Evolutionary conservation across 2,797 vertebrate genomes (phyloP), one percentile per base, ranked within the genome.

Genomic region (Acrossocheilus wenchowensis): DNA sequence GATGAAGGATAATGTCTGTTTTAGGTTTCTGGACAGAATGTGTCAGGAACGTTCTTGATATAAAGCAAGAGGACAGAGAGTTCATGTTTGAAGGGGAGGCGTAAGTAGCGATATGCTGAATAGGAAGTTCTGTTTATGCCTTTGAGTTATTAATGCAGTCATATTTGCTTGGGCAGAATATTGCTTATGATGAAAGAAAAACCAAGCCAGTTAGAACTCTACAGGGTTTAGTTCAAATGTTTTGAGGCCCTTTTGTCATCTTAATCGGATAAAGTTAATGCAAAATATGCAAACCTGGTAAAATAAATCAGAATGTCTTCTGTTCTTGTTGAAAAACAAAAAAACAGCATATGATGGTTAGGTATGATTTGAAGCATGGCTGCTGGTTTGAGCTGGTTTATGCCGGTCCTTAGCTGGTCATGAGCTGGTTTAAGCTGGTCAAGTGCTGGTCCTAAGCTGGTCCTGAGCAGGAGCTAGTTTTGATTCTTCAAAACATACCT

Each of bases 11-110:
- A 52, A 39, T 50, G 34, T 74, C 26, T 79, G 74, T 85, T 90
- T 84, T 84, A 86, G 71, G 41, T 60, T 86, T 86, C 52, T 21
- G 45, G 60, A 83, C 11, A 50, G 30, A n/a, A 78, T 52, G 43
- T 50, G 36, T 82, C 52, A 73, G 41, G 14, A 52, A 74, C 0
- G 5, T 50, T 73, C 2, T 62, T 11, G 17, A 78, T 54, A 30
- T 14, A 26, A 69, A 69, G 66, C 64, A 36, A 79, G 9, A 69
- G 17, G 17, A 34, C 26, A 69, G 6, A 72, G 39, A 71, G 64
- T 79, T 60, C 1, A 11, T 50, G 30, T 66, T 73, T 11, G 23
- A 71, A n/a, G 5, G 7, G 23, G 21, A 64, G 5, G n/a, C 0
- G 3, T 39, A 15, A 23, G 26, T 34, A 23, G n/a, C 1, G 17